Percentiles rank a stretch among this genome's conserved stretches.
Conservation (phyloP, 2,888 invertebrate species). For the Chalcosyrphus nemorum region DNA sequence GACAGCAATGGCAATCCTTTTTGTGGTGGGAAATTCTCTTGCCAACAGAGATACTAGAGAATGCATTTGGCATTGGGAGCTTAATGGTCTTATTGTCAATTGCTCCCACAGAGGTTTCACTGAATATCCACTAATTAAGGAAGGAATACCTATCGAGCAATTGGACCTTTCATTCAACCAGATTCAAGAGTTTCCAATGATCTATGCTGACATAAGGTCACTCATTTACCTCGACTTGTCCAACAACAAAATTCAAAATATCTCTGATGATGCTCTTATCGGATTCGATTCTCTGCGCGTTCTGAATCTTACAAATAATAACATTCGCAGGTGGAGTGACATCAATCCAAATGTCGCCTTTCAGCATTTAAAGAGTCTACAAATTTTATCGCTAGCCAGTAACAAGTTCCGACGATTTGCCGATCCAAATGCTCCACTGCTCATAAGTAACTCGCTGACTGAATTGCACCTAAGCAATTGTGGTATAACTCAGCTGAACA, state of each 20-base stretch:
- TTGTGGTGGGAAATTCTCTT: not conserved
- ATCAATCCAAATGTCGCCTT: constrained; percentile 84
- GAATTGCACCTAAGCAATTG: constrained; percentile 86
- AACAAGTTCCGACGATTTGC: constrained; percentile 85
- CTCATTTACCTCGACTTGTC: constrained; percentile 84
- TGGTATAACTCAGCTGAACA: constrained; percentile 83
- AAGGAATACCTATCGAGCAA: constrained; percentile 82
- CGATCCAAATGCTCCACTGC: constrained; percentile 82
- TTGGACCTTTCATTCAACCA: constrained; percentile 86
- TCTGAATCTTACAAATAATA: constrained; percentile 86
- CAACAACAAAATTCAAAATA: constrained; percentile 83
- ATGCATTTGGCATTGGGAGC: constrained; percentile 79
- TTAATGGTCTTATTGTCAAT: constrained; percentile 79
- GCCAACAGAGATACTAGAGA: constrained; percentile 76
- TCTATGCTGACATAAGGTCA: constrained; percentile 82
- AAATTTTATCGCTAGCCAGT: constrained; percentile 84
- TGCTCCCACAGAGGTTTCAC: constrained; percentile 77
- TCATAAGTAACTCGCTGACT: constrained; percentile 84
- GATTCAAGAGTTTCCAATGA: constrained; percentile 83
- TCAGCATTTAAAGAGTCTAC: constrained; percentile 83
- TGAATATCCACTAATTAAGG: constrained; percentile 76
- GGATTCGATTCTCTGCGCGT: constrained; percentile 84
- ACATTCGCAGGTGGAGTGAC: constrained; percentile 84
- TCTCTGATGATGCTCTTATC: constrained; percentile 83
- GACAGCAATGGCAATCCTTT: not conserved